Conservation (phyloP, 2,113 vertebrate species). For the Oryzias celebensis region DNA sequence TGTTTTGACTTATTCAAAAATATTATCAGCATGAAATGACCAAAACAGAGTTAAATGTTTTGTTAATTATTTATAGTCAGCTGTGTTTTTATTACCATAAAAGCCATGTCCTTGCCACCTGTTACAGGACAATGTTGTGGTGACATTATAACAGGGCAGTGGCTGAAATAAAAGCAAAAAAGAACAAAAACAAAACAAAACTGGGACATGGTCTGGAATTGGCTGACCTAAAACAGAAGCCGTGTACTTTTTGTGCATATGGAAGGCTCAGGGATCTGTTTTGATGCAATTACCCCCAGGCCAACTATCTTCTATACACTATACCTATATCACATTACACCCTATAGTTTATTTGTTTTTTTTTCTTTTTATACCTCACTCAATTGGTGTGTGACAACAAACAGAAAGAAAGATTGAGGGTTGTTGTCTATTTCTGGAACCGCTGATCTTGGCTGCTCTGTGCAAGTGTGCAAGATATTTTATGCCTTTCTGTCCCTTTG, state of each 20-base stretch:
- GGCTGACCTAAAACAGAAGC: not conserved
- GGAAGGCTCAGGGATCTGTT: constrained; percentile 9
- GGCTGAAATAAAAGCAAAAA: not conserved
- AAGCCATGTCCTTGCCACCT: not conserved
- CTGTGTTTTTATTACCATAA: not conserved
- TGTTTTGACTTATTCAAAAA: not conserved
- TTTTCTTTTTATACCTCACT: not conserved
- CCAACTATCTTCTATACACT: constrained; percentile 12
- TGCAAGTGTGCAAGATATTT: constrained; percentile 41
- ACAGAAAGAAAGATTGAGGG: not conserved
- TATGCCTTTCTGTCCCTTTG: constrained; percentile 22
- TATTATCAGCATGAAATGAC: not conserved
- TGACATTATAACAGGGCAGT: not conserved
- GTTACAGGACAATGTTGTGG: not conserved
- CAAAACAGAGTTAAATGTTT: not conserved
- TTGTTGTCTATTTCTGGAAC: constrained; percentile 36
- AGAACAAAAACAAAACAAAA: not conserved
- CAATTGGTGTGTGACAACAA: not conserved
- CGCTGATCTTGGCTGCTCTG: constrained; percentile 38
- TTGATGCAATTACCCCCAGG: constrained; percentile 17
- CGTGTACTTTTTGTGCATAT: constrained; percentile 7
- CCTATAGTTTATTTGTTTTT: not conserved
- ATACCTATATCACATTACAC: constrained; percentile 16
- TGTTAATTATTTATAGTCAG: not conserved
- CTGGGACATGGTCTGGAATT: not conserved